These are phyloP conservation scores for Trachelus troglodyta DNA, from an alignment of 2,888 invertebrate species.

Conservation along the genomic window DNA sequence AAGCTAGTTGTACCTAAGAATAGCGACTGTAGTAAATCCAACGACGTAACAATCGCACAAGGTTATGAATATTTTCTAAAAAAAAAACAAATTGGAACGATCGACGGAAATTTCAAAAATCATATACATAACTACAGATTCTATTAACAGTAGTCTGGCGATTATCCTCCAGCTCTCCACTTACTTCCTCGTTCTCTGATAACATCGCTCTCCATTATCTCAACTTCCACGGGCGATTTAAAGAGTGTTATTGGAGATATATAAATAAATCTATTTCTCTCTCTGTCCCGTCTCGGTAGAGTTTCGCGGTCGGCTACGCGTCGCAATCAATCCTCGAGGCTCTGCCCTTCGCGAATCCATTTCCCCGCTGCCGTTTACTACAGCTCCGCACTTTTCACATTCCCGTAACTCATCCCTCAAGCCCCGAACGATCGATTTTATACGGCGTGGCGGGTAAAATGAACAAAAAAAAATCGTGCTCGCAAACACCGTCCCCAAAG, in stretches of 20 bases:
- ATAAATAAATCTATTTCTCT: constrained; percentile 1
- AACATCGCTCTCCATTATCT: neutral
- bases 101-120: neutral
- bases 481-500: neutral
- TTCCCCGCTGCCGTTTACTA: neutral
- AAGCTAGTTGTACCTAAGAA: neutral
- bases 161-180: neutral
- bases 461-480: neutral
- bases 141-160: neutral
- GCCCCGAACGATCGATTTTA: neutral
- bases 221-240: neutral
- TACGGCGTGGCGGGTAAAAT: neutral
- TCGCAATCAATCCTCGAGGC: neutral
- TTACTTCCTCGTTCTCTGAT: neutral
- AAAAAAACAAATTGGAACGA: neutral
- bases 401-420: neutral
- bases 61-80: neutral
- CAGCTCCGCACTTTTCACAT: neutral
- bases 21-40: neutral
- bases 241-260: neutral
- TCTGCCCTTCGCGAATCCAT: neutral
- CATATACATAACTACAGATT: neutral
- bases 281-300: neutral
- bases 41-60: neutral
- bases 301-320: neutral